phyloP scores from a whole-genome alignment of 2,113 vertebrate genomes.

The Channa argus region DNA sequence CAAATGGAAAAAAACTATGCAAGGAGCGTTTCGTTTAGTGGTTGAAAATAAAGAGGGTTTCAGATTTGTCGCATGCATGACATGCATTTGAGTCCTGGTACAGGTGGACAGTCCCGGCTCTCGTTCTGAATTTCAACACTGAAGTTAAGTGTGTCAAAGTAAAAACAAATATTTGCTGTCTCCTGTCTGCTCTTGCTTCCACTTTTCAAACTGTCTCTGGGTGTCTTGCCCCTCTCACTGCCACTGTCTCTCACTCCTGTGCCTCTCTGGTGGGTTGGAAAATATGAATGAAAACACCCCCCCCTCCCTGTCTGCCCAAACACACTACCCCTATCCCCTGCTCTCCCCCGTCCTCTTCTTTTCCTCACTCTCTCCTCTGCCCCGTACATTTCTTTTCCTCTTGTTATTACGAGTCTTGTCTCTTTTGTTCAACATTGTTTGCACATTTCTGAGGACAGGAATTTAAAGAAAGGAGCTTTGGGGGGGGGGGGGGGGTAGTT shows the following conservation, averaged over 20 bases:
- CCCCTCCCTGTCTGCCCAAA: conserved; percentile 57
- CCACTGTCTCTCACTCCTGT: conserved; percentile 23
- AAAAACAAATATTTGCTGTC: not conserved
- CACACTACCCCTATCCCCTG: conserved; percentile 36
- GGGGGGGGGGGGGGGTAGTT: not conserved
- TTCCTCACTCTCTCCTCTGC: not conserved
- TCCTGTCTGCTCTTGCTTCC: conserved; percentile 20
- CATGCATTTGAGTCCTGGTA: not conserved
- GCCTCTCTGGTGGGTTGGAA: conserved; percentile 74
- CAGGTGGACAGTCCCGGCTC: no score
- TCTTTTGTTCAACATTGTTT: conserved; percentile 63
- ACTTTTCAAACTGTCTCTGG: conserved; percentile 11
- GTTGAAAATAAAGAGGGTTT: no score
- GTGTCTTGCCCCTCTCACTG: conserved; percentile 18
- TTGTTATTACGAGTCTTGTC: conserved; percentile 37
- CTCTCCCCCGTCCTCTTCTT: not conserved
- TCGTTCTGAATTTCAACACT: not conserved
- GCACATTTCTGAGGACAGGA: conserved; percentile 50
- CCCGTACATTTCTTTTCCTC: conserved; percentile 29
- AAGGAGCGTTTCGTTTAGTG: no score
- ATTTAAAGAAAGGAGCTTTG: conserved; percentile 16
- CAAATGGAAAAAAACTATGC: no score
- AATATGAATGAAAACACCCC: conserved; percentile 83
- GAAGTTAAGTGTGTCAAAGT: conserved; percentile 13
- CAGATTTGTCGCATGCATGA: no score